Conservation (phyloP, 2,113 vertebrate species). For the Dipodomys merriami region DNA sequence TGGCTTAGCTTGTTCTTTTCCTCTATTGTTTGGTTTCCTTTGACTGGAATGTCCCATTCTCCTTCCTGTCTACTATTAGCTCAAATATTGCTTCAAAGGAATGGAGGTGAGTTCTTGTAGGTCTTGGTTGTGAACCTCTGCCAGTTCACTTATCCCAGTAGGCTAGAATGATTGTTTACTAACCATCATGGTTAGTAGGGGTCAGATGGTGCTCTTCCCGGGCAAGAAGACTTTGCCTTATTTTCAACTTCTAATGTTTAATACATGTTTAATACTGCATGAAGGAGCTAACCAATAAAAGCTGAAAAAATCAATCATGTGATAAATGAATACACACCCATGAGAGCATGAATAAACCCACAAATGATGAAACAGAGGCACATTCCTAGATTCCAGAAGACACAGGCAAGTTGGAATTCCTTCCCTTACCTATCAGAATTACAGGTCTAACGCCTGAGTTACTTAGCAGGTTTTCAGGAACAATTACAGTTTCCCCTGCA, state of each 20-base stretch:
- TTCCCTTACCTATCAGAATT: conserved; percentile 95
- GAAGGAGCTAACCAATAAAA: conserved; percentile 28
- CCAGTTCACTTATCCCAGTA: not conserved
- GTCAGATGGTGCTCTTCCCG: not conserved
- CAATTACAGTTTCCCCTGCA: conserved; percentile 96
- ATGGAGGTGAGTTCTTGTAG: not conserved
- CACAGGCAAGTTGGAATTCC: conserved; percentile 14
- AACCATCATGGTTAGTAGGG: not conserved
- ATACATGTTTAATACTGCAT: not conserved
- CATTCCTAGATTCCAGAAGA: conserved; percentile 14
- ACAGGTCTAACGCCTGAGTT: conserved; percentile 96
- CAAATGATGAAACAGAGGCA: not conserved
- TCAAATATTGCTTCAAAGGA: conserved; percentile 22
- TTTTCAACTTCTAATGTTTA: not conserved
- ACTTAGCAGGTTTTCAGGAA: conserved; percentile 97
- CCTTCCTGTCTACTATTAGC: not conserved
- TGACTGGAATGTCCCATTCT: not conserved
- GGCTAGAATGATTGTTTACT: not conserved
- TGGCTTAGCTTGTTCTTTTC: conserved; percentile 13
- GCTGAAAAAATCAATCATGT: conserved; percentile 17
- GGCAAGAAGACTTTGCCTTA: conserved; percentile 1
- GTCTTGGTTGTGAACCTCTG: conserved; percentile 34
- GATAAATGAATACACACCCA: not conserved
- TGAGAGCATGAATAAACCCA: not conserved
- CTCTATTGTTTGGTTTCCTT: conserved; percentile 3